Percentiles rank a stretch among this genome's conserved stretches.
phyloP scores from a whole-genome alignment of 23 tunicate genomes.

The Halocynthia roretzi region DNA sequence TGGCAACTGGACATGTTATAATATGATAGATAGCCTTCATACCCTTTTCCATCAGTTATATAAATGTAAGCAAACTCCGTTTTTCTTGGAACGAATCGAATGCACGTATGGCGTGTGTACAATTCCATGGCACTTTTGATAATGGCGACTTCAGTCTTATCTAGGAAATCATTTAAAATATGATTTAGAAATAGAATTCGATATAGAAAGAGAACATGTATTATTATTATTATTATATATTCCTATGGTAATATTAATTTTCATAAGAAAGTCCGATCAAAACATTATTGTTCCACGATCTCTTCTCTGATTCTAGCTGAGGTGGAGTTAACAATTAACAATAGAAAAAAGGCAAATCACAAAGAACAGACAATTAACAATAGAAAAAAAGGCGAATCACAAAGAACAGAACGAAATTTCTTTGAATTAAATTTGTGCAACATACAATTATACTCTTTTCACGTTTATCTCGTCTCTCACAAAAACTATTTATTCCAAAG shows the following conservation, averaged over 20 bases:
- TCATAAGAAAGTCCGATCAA: background rate
- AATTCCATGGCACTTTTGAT: constrained; percentile 73
- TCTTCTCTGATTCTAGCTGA: no score
- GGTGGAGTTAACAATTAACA: no score
- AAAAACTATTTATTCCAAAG: no score
- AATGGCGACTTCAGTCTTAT: constrained; percentile 46
- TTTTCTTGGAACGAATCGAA: constrained; percentile 72
- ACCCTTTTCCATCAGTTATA: constrained; percentile 73
- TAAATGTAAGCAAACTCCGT: constrained; percentile 57
- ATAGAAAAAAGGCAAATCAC: background rate
- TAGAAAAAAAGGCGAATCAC: no score
- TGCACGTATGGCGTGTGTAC: constrained; percentile 75
- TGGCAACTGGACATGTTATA: background rate
- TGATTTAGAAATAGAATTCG: background rate
- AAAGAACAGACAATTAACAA: constrained; percentile 1
- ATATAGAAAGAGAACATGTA: background rate
- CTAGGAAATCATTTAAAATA: constrained; percentile 15
- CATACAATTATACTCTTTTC: no score
- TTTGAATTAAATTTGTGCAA: no score
- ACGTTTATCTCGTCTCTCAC: no score
- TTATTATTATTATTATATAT: background rate
- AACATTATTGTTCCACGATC: no score
- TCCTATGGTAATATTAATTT: background rate
- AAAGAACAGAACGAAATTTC: no score
- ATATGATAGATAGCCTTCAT: background rate